These are phyloP conservation scores for Oenanthe melanoleuca DNA, from an alignment of 2,113 vertebrate genomes.

Conservation along the genomic window DNA sequence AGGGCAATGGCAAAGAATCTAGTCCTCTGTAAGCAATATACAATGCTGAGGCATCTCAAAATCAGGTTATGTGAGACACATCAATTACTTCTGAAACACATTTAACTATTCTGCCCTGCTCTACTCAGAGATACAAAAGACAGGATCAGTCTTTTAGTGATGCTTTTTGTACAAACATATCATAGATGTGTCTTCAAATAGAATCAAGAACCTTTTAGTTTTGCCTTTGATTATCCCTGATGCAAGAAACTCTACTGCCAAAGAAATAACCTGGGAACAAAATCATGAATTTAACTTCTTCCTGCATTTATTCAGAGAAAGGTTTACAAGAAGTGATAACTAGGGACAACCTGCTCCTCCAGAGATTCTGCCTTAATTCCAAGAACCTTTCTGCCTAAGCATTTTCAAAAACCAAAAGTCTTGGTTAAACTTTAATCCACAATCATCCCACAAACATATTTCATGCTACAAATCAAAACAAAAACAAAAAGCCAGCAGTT, in stretches of 20 bases:
- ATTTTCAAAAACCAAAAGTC: neutral
- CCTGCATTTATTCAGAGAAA: neutral
- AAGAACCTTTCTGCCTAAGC: neutral
- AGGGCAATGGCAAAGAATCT: neutral
- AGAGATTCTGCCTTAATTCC: neutral
- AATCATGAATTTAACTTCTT: neutral
- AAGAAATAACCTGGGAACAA: neutral
- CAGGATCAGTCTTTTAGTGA: neutral
- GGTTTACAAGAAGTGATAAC: neutral
- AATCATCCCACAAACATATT: neutral
- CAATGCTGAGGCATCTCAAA: neutral
- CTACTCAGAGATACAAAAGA: neutral
- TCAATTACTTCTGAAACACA: neutral
- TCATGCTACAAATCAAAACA: neutral
- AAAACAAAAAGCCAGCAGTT: neutral
- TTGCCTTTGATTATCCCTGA: neutral
- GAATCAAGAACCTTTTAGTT: neutral
- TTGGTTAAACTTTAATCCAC: neutral
- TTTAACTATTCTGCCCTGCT: neutral
- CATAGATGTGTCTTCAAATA: neutral
- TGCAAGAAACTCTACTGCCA: neutral
- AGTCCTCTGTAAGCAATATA: neutral
- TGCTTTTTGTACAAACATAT: neutral
- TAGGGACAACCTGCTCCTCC: neutral
- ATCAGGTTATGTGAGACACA: neutral